phyloP scores from a whole-genome alignment of 2,113 vertebrate species.

The Colossoma macropomum region DNA sequence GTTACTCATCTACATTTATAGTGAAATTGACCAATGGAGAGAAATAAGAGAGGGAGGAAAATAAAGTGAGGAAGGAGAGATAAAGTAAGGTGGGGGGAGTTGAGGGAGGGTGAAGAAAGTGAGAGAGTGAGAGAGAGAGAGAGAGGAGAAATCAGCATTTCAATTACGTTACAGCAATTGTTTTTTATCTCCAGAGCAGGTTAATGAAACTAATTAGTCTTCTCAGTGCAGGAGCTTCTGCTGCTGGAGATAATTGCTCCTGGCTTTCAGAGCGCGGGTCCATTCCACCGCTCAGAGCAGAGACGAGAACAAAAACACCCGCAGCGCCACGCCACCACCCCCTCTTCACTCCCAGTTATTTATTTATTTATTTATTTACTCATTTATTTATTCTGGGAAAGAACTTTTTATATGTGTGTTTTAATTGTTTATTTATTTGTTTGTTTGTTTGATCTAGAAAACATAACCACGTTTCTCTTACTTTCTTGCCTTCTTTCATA shows the following conservation, averaged over 20 bases:
- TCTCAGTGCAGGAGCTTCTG: slow-evolving; percentile 72
- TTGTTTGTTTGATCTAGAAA: too few relatives aligned
- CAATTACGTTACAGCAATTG: slow-evolving; percentile 79
- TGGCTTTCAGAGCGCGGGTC: slow-evolving; percentile 75
- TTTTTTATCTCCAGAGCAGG: slow-evolving; percentile 79
- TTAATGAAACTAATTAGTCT: slow-evolving; percentile 85
- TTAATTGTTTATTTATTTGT: not conserved
- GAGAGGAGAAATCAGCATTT: slow-evolving; percentile 70
- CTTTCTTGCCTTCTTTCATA: too few relatives aligned
- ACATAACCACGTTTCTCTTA: too few relatives aligned
- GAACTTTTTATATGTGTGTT: too few relatives aligned
- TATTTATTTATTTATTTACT: not conserved
- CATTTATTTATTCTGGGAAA: not conserved
- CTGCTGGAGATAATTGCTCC: slow-evolving; percentile 74
- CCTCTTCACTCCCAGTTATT: not conserved
- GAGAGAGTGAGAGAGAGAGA: slow-evolving; percentile 8
- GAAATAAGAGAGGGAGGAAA: slow-evolving; percentile 44
- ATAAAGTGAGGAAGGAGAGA: slow-evolving; percentile 46
- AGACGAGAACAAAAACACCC: slow-evolving; percentile 65
- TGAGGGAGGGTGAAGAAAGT: slow-evolving; percentile 43
- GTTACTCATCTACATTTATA: slow-evolving; percentile 36
- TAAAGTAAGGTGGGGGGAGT: not conserved
- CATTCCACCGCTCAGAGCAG: slow-evolving; percentile 71
- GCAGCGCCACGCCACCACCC: slow-evolving; percentile 63
- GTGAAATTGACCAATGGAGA: slow-evolving; percentile 20